Percentiles rank a stretch among this genome's conserved stretches.
phyloP scores from a whole-genome alignment of 2,888 invertebrate genomes.

The Halictus quadricinctus region DNA sequence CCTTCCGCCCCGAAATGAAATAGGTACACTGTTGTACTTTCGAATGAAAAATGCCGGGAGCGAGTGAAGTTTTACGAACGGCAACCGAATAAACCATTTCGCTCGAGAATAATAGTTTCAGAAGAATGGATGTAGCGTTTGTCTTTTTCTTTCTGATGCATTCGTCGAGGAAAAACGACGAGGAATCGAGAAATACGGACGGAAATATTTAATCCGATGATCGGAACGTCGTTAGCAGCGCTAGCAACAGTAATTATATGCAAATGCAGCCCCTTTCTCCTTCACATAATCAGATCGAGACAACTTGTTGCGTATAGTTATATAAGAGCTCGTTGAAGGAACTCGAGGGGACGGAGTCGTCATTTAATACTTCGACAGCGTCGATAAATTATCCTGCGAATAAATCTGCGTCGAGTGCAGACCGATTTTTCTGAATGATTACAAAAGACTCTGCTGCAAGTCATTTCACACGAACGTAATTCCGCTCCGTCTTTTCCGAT shows the following conservation, averaged over 20 bases:
- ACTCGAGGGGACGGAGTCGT: neutral
- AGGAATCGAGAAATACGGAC: neutral
- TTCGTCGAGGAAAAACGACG: neutral
- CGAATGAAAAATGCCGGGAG: neutral
- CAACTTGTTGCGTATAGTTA: slow-evolving; percentile 9
- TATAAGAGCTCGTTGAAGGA: neutral
- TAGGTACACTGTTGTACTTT: neutral
- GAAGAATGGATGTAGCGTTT: too few species aligned
- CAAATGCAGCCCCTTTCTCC: neutral
- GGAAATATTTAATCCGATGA: neutral
- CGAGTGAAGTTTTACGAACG: too few species aligned
- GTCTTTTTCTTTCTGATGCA: too few species aligned
- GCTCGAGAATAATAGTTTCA: neutral
- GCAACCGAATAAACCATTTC: neutral
- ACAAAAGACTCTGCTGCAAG: neutral
- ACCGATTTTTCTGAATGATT: neutral
- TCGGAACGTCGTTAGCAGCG: neutral
- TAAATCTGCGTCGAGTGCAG: neutral
- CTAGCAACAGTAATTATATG: neutral
- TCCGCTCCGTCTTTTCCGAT: neutral
- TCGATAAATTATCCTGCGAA: neutral
- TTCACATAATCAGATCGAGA: neutral
- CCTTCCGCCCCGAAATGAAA: neutral
- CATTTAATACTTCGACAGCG: neutral
- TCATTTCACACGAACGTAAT: neutral